Evolutionary conservation across 2,113 vertebrate species (phyloP).

Genomic region (Henicopernis longicauda): DNA sequence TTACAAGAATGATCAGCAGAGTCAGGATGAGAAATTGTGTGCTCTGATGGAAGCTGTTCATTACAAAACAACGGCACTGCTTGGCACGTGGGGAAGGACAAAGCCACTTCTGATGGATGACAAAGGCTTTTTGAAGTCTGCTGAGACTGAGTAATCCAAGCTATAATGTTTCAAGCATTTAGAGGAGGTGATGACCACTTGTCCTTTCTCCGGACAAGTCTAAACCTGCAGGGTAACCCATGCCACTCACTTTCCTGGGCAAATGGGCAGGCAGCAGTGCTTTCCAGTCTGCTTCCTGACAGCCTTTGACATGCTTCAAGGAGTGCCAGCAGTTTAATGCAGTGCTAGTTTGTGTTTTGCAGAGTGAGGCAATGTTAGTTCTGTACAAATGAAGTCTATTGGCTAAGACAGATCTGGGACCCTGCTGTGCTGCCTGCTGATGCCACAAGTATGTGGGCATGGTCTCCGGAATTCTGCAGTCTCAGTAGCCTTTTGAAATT

Average conservation of each 20-base stretch:
- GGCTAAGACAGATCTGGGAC: background rate
- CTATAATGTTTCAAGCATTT: background rate
- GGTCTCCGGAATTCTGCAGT: background rate
- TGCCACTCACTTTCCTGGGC: background rate
- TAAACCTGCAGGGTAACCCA: background rate
- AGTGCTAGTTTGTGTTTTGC: background rate
- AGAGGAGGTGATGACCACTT: background rate
- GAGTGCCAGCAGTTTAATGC: background rate
- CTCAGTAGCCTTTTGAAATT: background rate
- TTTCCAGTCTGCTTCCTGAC: background rate
- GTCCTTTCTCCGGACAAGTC: background rate
- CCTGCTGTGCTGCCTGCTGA: background rate
- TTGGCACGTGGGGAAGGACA: background rate
- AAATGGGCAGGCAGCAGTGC: background rate
- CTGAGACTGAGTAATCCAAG: background rate
- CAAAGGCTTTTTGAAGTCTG: slow-evolving; percentile 15
- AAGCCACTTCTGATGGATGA: background rate
- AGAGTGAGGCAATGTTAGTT: background rate
- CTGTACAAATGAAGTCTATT: background rate
- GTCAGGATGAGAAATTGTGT: slow-evolving; percentile 35
- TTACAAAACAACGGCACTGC: slow-evolving; percentile 20
- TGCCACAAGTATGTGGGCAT: background rate
- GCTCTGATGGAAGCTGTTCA: slow-evolving; percentile 51
- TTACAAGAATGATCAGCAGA: slow-evolving; percentile 51
- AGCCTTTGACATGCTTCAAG: background rate